Evolutionary conservation across 2,888 invertebrate genomes (phyloP).

Genomic region (Saturnia pavonia): DNA sequence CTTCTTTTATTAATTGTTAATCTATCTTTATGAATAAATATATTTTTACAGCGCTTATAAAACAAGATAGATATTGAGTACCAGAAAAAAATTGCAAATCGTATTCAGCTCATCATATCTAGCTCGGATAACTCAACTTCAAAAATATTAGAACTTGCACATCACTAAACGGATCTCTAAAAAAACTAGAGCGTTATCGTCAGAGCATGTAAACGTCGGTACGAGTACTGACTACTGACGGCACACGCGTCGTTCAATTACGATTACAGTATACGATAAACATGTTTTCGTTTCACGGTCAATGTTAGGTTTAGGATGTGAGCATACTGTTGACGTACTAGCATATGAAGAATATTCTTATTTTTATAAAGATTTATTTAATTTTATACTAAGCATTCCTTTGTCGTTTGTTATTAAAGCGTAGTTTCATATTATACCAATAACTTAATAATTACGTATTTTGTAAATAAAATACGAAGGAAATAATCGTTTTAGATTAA

Average conservation of each 20-base stretch:
- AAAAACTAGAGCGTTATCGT: constrained; percentile 22
- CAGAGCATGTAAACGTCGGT: constrained; percentile 22
- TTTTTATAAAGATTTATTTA: no score
- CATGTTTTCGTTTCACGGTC: constrained; percentile 34
- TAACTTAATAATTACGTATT: no score
- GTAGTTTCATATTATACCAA: no score
- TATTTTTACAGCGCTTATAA: no score
- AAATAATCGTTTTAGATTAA: background rate
- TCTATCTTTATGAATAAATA: no score
- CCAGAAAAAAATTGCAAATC: no score
- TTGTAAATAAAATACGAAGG: background rate
- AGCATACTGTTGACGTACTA: background rate
- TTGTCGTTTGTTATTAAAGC: no score
- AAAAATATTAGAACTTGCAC: background rate
- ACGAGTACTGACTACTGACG: background rate
- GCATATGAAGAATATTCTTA: background rate
- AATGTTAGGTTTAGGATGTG: constrained; percentile 28
- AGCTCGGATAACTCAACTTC: background rate
- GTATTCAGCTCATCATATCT: no score
- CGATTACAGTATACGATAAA: constrained; percentile 30
- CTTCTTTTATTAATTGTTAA: no score
- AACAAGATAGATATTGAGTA: no score
- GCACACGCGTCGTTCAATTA: constrained; percentile 27
- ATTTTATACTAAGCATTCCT: no score
- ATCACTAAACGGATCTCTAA: background rate